phyloP scores from a whole-genome alignment of 2,888 invertebrate genomes.

The Drosophila dives region DNA sequence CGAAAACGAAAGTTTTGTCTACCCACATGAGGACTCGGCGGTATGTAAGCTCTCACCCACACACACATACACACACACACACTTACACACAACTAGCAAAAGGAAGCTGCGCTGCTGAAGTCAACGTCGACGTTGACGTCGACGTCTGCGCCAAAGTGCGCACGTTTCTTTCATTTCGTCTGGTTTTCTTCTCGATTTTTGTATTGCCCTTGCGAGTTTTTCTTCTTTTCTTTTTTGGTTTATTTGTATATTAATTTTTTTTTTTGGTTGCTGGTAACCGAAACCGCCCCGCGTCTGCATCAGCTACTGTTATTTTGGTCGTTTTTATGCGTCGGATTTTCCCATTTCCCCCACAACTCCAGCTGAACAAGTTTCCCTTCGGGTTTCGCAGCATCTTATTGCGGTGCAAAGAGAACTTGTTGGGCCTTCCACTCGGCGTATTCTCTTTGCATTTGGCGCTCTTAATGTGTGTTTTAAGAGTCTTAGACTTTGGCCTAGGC shows the following conservation, averaged over 20 bases:
- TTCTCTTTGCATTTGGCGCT: constrained; percentile 46
- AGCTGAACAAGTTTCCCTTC: constrained; percentile 40
- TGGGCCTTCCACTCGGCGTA: constrained; percentile 4
- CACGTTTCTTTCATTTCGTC: constrained; percentile 52
- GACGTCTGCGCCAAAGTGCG: constrained; percentile 45
- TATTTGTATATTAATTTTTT: constrained; percentile 25
- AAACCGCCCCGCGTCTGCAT: constrained; percentile 11
- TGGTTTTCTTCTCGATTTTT: constrained; percentile 54
- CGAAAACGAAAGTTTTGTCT: constrained; percentile 76
- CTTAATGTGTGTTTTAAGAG: constrained; percentile 44
- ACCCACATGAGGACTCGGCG: constrained; percentile 51
- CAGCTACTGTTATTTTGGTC: constrained; percentile 61
- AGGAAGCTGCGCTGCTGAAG: constrained; percentile 26
- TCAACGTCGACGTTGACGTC: constrained; percentile 6
- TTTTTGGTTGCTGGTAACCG: constrained; percentile 5
- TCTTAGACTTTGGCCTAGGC: background rate
- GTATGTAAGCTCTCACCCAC: constrained; percentile 31
- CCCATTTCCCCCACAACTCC: constrained; percentile 28
- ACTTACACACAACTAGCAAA: constrained; percentile 15
- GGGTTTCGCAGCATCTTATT: constrained; percentile 41
- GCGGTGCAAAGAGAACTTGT: constrained; percentile 37
- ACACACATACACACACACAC: constrained; percentile 24
- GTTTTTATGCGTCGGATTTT: constrained; percentile 48
- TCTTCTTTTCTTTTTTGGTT: constrained; percentile 9
- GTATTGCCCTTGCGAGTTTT: constrained; percentile 55